Conservation (phyloP, 2,113 vertebrate genomes). For the Sterrhoptilus dennistouni region DNA sequence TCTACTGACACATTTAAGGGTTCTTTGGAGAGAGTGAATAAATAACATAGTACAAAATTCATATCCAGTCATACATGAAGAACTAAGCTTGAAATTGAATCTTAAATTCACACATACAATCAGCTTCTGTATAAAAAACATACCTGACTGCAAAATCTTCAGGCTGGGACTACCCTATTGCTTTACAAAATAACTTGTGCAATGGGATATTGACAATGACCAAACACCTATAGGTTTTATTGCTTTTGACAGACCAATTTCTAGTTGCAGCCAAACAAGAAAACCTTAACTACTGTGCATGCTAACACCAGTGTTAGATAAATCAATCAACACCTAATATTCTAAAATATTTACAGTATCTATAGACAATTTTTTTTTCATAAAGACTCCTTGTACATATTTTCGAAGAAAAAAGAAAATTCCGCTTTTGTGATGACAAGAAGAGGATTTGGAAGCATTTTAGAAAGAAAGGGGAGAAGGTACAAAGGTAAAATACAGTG, state of each 20-base stretch:
- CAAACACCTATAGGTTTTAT: not conserved
- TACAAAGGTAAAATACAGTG: not conserved
- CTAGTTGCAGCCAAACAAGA: not conserved
- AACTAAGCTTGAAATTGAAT: not conserved
- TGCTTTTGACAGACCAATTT: not conserved
- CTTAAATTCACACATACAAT: not conserved
- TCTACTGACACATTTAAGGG: not conserved
- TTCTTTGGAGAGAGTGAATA: not conserved
- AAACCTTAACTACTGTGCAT: not conserved
- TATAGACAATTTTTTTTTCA: not conserved
- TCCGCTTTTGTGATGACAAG: not conserved
- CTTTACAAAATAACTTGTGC: not conserved
- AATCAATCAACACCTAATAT: not conserved
- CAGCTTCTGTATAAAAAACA: not conserved
- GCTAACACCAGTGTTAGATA: not conserved
- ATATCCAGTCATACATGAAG: not conserved
- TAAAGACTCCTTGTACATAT: not conserved
- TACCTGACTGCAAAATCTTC: not conserved
- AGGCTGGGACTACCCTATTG: not conserved
- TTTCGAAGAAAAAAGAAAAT: not conserved
- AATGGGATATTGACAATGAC: not conserved
- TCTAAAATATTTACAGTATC: not conserved
- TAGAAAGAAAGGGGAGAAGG: not conserved
- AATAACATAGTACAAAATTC: rapidly evolving
- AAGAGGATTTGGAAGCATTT: not conserved